Conservation (phyloP, 2,113 vertebrate species). For the Xiphorhynchus elegans region DNA sequence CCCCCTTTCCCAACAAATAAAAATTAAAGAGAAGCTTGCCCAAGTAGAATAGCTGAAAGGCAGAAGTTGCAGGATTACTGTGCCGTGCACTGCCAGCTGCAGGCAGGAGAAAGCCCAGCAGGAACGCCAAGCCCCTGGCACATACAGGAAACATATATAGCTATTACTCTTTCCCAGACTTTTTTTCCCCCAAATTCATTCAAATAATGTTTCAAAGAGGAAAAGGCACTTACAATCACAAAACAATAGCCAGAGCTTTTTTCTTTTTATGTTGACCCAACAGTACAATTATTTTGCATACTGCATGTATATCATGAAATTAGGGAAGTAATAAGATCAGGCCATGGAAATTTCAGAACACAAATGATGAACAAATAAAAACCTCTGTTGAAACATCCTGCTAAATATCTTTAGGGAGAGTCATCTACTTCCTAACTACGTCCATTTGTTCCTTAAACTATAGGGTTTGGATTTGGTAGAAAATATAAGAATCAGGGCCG, state of each 20-base stretch:
- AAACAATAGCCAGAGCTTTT: neutral
- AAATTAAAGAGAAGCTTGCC: neutral
- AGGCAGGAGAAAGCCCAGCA: neutral
- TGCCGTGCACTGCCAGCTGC: neutral
- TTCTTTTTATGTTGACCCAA: neutral
- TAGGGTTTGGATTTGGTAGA: neutral
- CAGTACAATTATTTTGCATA: neutral
- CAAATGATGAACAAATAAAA: neutral
- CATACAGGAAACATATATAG: neutral
- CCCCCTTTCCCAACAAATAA: neutral
- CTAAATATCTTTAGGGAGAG: neutral
- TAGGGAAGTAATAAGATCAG: neutral
- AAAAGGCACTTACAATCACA: neutral
- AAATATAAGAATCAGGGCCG: neutral
- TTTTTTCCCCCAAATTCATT: neutral
- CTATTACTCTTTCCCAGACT: neutral
- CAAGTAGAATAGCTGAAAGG: neutral
- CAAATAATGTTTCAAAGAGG: neutral
- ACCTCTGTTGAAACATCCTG: neutral
- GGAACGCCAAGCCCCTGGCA: neutral
- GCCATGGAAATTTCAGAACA: neutral
- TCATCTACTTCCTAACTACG: neutral
- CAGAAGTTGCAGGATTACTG: neutral
- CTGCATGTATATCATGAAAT: neutral
- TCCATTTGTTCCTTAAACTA: neutral